Evolutionary conservation across 2,797 vertebrate species (phyloP).

Genomic region (Acanthiza pusilla): DNA sequence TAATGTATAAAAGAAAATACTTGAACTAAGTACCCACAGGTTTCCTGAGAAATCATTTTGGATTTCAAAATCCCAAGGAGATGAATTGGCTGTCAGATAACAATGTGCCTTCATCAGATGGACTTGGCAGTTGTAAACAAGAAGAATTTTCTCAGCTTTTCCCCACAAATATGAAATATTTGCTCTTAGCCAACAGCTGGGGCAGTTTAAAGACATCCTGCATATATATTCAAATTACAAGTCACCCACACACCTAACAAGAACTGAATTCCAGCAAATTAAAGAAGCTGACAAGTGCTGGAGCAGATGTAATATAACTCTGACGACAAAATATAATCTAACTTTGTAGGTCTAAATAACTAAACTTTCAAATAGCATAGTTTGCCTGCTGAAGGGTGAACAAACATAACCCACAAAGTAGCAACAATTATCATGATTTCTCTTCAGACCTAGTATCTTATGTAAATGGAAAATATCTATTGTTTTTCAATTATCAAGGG

Average conservation of each 20-base stretch:
- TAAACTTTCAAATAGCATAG: not conserved
- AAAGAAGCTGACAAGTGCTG: not conserved
- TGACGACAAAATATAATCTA: not conserved
- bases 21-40: slow-evolving; percentile 70
- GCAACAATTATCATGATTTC: not conserved
- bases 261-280: slow-evolving; percentile 35
- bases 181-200: slow-evolving; percentile 78
- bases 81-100: slow-evolving; percentile 82
- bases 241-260: slow-evolving; percentile 51
- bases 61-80: slow-evolving; percentile 79
- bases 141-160: slow-evolving; percentile 78
- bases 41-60: slow-evolving; percentile 78
- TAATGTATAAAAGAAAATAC: slow-evolving; percentile 63
- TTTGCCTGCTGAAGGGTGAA: not conserved
- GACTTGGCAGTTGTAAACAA: slow-evolving; percentile 81
- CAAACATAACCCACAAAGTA: not conserved
- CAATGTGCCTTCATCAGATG: slow-evolving; percentile 79
- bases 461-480: not conserved
- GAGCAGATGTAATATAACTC: not conserved
- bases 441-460: not conserved
- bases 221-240: slow-evolving; percentile 74
- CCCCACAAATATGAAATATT: slow-evolving; percentile 82
- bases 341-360: not conserved
- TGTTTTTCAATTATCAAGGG: not conserved
- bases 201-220: slow-evolving; percentile 70